Percentiles rank a stretch among this genome's conserved stretches.
Conservation (phyloP, 2,797 vertebrate species). For the Sebastes trivittatus region DNA sequence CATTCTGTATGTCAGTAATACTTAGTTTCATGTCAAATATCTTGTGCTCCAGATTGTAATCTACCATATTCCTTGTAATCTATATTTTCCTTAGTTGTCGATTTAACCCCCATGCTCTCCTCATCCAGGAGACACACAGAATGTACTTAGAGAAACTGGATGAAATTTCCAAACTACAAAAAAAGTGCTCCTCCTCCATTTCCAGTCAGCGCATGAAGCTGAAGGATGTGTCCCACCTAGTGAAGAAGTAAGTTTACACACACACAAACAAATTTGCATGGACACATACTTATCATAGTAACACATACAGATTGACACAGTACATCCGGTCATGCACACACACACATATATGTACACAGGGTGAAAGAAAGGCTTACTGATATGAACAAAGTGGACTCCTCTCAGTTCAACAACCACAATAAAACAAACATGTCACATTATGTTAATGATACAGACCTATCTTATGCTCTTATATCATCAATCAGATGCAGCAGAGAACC, state of each 20-base stretch:
- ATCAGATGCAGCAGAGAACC: constrained; percentile 80
- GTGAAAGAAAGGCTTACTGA: not conserved
- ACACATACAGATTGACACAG: not conserved
- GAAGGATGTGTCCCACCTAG: constrained; percentile 81
- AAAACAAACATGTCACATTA: not conserved
- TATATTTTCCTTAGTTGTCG: not conserved
- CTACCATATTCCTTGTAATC: not conserved
- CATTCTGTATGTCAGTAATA: not conserved
- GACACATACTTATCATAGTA: not conserved
- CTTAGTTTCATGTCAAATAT: not conserved
- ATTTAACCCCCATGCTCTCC: not conserved
- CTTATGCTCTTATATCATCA: not conserved
- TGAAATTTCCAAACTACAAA: constrained; percentile 91
- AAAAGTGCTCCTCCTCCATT: constrained; percentile 85
- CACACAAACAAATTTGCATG: not conserved
- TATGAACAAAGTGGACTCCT: not conserved
- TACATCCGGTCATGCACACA: not conserved
- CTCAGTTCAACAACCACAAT: not conserved
- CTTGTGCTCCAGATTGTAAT: not conserved
- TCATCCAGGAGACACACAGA: constrained; percentile 88
- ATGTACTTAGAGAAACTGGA: constrained; percentile 91
- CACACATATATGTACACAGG: not conserved
- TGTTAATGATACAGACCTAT: not conserved
- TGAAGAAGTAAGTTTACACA: constrained; percentile 81
- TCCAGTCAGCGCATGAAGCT: constrained; percentile 84